These are phyloP conservation scores for Falco cherrug DNA, from an alignment of 2,797 vertebrate species.

Conservation along the genomic window DNA sequence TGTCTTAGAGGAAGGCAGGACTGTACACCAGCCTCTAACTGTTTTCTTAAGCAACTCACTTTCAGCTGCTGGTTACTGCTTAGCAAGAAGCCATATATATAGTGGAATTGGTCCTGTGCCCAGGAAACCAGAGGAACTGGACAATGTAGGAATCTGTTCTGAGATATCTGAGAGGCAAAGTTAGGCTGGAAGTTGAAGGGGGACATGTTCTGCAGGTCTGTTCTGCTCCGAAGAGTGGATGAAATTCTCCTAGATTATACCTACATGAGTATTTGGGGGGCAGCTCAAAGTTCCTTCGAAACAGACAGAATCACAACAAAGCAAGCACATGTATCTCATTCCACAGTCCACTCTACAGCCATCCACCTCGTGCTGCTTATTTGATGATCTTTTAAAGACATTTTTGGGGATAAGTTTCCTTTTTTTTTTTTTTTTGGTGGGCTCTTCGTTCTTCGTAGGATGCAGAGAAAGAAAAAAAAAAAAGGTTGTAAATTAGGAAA, in stretches of 20 bases:
- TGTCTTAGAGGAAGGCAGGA: background rate
- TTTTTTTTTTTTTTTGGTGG: accelerated
- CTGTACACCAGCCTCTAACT: background rate
- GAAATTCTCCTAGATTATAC: background rate
- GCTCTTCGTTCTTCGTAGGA: background rate
- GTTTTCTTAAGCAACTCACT: background rate
- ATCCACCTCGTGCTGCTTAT: background rate
- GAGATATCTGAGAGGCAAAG: background rate
- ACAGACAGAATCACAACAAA: background rate
- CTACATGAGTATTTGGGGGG: background rate
- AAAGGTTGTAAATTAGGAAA: background rate
- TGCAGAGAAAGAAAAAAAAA: background rate
- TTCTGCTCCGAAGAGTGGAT: background rate
- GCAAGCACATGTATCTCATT: background rate
- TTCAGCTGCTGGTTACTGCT: background rate
- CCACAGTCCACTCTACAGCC: background rate
- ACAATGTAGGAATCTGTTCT: background rate
- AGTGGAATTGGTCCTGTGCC: background rate
- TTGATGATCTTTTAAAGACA: background rate
- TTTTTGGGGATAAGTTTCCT: background rate
- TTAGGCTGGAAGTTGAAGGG: background rate
- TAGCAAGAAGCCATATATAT: background rate
- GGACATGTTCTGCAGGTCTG: background rate
- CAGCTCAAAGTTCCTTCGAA: background rate
- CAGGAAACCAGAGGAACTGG: background rate